Evolutionary conservation across 2,113 vertebrate species (phyloP), one percentile per base, ranked within the genome.

Genomic region (Pedionomus torquatus): DNA sequence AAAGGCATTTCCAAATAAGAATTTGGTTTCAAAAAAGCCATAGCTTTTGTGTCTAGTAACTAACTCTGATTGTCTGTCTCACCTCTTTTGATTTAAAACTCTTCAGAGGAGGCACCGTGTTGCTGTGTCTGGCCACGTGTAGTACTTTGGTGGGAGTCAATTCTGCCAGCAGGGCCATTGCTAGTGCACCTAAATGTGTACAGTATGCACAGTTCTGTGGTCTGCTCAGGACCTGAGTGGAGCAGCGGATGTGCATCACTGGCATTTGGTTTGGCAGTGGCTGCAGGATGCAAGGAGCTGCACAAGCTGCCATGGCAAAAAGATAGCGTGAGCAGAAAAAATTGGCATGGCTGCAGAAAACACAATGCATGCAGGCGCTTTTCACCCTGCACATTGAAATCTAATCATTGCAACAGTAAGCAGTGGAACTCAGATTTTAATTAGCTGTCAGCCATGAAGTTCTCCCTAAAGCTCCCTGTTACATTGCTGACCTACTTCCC

Each of bases 401-500:
- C 79, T 82, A 81, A 49, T 89, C 43, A 13, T 17, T 20, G 76
- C 72, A 55, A 37, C 30, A 5, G 63, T 26, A 61, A 90, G 61
- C 78, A 90, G 58, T 10, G 26, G 26, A 68, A 74, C 78, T 89
- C 39, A 14, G 81, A 61, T 81, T 91, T 91, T 77, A 88, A 84
- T 88, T 68, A 95, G 92, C 68, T 82, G 89, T 78, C 83, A 84
- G 79, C 71, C 61, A n/a, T 33, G 63, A 77, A 91, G 80, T 35
- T 93, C 82, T 93, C 72, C 93, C 82, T 76, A 64, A 90, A 93
- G 80, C 81, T 96, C 65, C 60, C 46, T 2, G 1, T 79, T 66
- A 31, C 35, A 19, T 60, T 87, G 86, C 76, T 96, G 94, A 96
- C 87, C 92, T 95, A 94, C 83, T 97, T 94, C 66, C 71, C 84